Evolutionary conservation across 2,113 vertebrate species (phyloP).

Genomic region (Phrynosoma blainvillii): DNA sequence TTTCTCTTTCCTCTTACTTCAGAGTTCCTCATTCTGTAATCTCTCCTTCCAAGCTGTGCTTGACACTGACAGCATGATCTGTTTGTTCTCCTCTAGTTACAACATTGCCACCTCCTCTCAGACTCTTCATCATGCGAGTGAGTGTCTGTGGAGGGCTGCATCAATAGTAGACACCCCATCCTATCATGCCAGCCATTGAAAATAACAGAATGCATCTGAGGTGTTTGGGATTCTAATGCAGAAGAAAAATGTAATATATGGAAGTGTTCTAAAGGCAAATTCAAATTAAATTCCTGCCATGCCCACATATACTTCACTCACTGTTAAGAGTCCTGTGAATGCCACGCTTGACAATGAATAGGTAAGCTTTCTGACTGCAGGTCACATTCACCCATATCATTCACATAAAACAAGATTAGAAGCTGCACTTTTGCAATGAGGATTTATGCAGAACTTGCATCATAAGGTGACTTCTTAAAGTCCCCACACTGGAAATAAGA

Average conservation of each 20-base stretch:
- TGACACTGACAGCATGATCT: too few species aligned
- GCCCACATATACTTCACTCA: not conserved
- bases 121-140: too few species aligned
- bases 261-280: not conserved
- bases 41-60: too few species aligned
- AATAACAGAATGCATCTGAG: not conserved
- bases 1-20: too few species aligned
- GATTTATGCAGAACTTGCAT: not conserved
- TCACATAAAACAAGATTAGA: not conserved
- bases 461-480: not conserved
- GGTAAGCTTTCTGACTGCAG: not conserved
- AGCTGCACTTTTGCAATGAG: not conserved
- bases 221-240: not conserved
- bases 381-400: not conserved
- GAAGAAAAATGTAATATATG: not conserved
- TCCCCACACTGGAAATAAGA: not conserved
- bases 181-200: not conserved
- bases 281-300: not conserved
- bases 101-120: too few species aligned
- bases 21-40: too few species aligned
- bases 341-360: not conserved
- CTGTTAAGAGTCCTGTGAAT: not conserved
- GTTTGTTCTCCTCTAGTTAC: too few species aligned
- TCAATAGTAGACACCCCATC: too few species aligned
- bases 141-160: too few species aligned